Percentiles rank a stretch among this genome's conserved stretches.
These are phyloP conservation scores for Zingel zingel DNA, from an alignment of 2,113 vertebrate species.

Conservation along the genomic window DNA sequence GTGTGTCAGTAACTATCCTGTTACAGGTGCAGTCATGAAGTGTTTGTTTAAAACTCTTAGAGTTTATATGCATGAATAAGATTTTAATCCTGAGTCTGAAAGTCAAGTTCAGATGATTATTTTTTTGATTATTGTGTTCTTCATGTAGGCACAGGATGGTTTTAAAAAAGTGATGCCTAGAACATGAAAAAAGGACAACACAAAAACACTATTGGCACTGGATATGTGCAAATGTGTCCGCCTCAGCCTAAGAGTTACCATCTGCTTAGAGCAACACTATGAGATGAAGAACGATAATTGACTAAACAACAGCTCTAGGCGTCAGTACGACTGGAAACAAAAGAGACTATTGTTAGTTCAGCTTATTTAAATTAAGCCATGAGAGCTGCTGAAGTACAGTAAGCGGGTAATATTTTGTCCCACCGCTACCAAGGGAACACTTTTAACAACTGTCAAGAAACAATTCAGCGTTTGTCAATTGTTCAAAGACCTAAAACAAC, in stretches of 20 bases:
- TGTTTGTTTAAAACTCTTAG: conserved; percentile 2
- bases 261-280: conserved; percentile 36
- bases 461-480: too few species aligned
- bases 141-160: not conserved
- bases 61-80: not conserved
- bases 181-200: conserved; percentile 4
- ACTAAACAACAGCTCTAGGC: conserved; percentile 9
- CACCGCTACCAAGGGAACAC: not conserved
- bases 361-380: not conserved
- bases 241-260: conserved; percentile 39
- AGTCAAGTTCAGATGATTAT: conserved; percentile 8
- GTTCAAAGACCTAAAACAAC: not conserved
- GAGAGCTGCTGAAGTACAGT: not conserved
- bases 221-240: conserved; percentile 15
- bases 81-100: conserved; percentile 16
- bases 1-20: conserved; percentile 12
- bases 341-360: conserved; percentile 18
- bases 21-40: conserved; percentile 18
- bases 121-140: conserved; percentile 8
- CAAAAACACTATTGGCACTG: conserved; percentile 26
- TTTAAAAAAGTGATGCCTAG: conserved; percentile 19
- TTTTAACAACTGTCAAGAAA: too few species aligned
- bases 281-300: conserved; percentile 31
- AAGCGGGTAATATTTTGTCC: conserved; percentile 4
- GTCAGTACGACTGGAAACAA: conserved; percentile 31